Conservation (phyloP, 1,140 invertebrate genomes). For the Hycleus phaleratus region DNA sequence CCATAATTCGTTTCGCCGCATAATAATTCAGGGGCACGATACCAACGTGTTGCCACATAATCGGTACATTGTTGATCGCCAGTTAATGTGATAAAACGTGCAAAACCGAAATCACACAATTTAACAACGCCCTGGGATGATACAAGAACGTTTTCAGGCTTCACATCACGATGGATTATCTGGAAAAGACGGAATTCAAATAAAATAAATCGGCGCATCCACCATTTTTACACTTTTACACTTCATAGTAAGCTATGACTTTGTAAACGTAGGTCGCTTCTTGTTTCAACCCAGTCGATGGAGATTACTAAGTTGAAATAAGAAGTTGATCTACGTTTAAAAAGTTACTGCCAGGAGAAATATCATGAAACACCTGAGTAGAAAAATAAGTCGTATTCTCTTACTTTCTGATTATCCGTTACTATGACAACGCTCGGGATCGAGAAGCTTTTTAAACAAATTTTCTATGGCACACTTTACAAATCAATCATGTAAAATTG, state of each 20-base stretch:
- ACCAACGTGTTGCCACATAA: slow-evolving; percentile 81
- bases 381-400: too few relatives aligned
- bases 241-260: background rate
- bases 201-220: background rate
- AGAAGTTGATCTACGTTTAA: too few relatives aligned
- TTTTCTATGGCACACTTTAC: too few relatives aligned
- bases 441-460: too few relatives aligned
- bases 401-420: too few relatives aligned
- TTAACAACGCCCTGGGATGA: slow-evolving; percentile 75
- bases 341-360: too few relatives aligned
- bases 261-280: too few relatives aligned
- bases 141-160: slow-evolving; percentile 86
- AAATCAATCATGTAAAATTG: too few relatives aligned
- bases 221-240: background rate
- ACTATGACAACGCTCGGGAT: too few relatives aligned
- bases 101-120: slow-evolving; percentile 85
- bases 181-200: slow-evolving; percentile 38
- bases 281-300: background rate
- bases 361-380: too few relatives aligned
- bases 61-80: slow-evolving; percentile 65
- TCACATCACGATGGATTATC: slow-evolving; percentile 88
- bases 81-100: slow-evolving; percentile 55
- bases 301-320: too few relatives aligned
- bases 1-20: slow-evolving; percentile 66
- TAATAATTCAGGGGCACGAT: slow-evolving; percentile 76